phyloP scores from a whole-genome alignment of 2,888 invertebrate genomes.

The Megastigmus dorsalis region DNA sequence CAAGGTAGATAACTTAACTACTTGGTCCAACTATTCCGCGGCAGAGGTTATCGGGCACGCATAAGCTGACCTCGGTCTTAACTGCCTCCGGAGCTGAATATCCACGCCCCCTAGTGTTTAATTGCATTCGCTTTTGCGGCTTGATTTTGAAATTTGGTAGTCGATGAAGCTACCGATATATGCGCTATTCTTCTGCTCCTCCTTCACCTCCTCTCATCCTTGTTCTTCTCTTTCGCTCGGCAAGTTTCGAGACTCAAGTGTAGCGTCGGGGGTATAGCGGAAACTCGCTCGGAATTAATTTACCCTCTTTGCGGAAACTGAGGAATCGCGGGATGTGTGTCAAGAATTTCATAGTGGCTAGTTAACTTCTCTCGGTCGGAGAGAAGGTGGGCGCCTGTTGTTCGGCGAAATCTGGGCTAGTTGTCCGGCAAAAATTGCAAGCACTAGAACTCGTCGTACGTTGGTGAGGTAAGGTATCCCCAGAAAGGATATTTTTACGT shows the following conservation, averaged over 20 bases:
- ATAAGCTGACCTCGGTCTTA: too few relatives aligned
- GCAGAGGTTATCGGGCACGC: too few relatives aligned
- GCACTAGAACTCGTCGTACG: too few relatives aligned
- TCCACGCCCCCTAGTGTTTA: too few relatives aligned
- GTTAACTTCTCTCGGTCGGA: conserved; percentile 12
- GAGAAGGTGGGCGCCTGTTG: neutral
- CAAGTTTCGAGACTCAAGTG: conserved; percentile 5
- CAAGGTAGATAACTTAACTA: too few relatives aligned
- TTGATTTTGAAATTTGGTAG: too few relatives aligned
- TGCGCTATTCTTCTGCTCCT: neutral
- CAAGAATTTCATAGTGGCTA: conserved; percentile 36
- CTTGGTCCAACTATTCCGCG: too few relatives aligned
- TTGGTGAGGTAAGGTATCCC: too few relatives aligned
- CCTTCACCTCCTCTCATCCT: neutral
- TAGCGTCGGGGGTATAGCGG: neutral
- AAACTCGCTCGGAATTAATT: conserved; percentile 33
- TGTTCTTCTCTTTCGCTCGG: neutral
- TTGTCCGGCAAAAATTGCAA: neutral
- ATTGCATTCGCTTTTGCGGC: too few relatives aligned
- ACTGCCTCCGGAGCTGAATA: too few relatives aligned
- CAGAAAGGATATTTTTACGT: too few relatives aligned
- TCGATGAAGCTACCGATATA: too few relatives aligned
- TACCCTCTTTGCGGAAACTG: neutral
- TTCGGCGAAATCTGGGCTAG: neutral
- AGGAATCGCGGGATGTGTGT: conserved; percentile 25